Conservation (phyloP, 2,888 invertebrate genomes). For the Dicranocentrus wangi region DNA sequence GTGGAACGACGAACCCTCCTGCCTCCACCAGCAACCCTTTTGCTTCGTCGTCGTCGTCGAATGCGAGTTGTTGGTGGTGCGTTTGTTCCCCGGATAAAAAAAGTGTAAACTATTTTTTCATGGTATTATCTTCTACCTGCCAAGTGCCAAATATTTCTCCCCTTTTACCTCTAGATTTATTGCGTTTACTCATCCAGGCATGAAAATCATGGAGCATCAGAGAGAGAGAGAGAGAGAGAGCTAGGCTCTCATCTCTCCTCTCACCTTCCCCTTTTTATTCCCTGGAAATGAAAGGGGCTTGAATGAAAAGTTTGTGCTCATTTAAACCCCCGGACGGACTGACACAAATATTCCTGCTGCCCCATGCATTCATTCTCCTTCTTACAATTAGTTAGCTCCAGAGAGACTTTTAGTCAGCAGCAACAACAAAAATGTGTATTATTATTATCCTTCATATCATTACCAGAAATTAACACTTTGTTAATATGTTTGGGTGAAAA, state of each 20-base stretch:
- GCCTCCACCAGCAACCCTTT: background rate
- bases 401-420: slow-evolving; percentile 1
- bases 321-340: background rate
- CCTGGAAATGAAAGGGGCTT: slow-evolving; percentile 3
- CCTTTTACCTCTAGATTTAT: slow-evolving; percentile 59
- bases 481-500: slow-evolving; percentile 55
- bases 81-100: too few species aligned
- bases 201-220: too few species aligned
- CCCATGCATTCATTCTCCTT: too few species aligned
- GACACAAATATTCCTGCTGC: slow-evolving; percentile 27
- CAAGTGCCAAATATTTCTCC: slow-evolving; percentile 65
- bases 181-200: slow-evolving; percentile 54
- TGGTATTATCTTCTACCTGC: slow-evolving; percentile 64
- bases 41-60: too few species aligned
- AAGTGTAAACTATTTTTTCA: slow-evolving; percentile 55
- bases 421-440: slow-evolving; percentile 20
- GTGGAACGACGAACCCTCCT: too few species aligned
- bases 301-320: background rate
- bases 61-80: too few species aligned
- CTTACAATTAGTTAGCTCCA: too few species aligned
- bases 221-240: too few species aligned
- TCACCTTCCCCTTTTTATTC: slow-evolving; percentile 31
- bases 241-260: slow-evolving; percentile 16
- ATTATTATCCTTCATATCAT: slow-evolving; percentile 52
- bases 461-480: slow-evolving; percentile 63